Evolutionary conservation across 1,140 invertebrate genomes (phyloP).

Genomic region (Lasioglossum baleicum): DNA sequence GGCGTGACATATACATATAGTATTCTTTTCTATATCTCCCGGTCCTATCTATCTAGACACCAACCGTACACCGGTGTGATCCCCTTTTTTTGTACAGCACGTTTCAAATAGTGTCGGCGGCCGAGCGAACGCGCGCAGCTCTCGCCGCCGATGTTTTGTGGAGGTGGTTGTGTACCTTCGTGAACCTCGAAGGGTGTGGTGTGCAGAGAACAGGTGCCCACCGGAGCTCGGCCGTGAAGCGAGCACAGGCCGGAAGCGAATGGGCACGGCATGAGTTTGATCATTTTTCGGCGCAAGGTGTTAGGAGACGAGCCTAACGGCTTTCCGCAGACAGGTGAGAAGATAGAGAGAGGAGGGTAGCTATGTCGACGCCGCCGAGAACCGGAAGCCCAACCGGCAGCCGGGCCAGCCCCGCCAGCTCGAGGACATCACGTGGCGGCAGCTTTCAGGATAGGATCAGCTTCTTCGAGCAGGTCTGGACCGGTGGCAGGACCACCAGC

Average conservation of each 20-base stretch:
- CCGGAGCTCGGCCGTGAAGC: constrained; percentile 37
- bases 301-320: too few species aligned
- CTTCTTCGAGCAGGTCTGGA: constrained; percentile 89
- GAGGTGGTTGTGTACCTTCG: constrained; percentile 23
- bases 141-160: constrained; percentile 32
- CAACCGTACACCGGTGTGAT: too few species aligned
- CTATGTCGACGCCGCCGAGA: constrained; percentile 50
- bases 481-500: constrained; percentile 75
- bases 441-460: constrained; percentile 85
- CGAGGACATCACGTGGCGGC: constrained; percentile 77
- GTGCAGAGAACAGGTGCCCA: constrained; percentile 55
- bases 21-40: too few species aligned
- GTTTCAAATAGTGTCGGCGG: too few species aligned
- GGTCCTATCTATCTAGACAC: too few species aligned
- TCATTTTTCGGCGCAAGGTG: too few species aligned
- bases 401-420: constrained; percentile 52
- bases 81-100: too few species aligned
- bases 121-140: constrained; percentile 6
- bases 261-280: constrained; percentile 12
- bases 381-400: constrained; percentile 47
- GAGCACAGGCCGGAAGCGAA: constrained; percentile 3
- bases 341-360: constrained; percentile 16
- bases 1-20: too few species aligned
- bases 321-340: constrained; percentile 16
- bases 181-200: constrained; percentile 58